These are phyloP conservation scores for Arctopsyche grandis DNA, from an alignment of 1,140 invertebrate genomes.

Conservation along the genomic window DNA sequence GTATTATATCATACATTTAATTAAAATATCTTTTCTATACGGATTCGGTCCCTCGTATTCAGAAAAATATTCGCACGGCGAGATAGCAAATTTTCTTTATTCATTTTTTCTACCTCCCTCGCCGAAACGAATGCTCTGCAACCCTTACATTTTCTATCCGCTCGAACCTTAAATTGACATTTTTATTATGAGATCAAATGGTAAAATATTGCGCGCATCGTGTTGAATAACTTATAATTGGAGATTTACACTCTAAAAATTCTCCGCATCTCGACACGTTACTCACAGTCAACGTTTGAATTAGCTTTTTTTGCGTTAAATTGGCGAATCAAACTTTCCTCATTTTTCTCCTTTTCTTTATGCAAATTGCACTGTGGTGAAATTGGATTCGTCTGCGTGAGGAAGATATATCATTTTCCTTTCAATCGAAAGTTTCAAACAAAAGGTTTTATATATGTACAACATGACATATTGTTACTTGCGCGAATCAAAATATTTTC, in stretches of 20 bases:
- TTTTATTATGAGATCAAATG: constrained; percentile 10
- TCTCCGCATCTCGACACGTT: no score
- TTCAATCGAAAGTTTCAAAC: no score
- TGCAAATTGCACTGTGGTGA: neutral
- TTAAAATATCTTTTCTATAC: no score
- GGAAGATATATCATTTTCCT: no score
- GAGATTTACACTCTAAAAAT: neutral
- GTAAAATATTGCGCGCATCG: neutral
- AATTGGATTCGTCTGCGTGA: neutral
- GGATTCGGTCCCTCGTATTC: neutral
- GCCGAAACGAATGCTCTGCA: neutral
- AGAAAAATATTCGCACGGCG: neutral
- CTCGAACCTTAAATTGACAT: constrained; percentile 20
- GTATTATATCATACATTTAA: no score
- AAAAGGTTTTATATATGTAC: no score
- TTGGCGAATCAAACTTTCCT: neutral
- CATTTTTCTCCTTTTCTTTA: neutral
- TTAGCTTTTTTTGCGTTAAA: neutral
- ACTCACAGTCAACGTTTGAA: neutral
- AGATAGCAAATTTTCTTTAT: neutral
- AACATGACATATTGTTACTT: no score
- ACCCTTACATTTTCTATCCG: neutral
- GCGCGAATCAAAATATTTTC: no score
- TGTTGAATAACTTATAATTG: constrained; percentile 1
- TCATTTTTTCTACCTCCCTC: neutral